Conservation (phyloP, 2,113 vertebrate species). For the Otus sunia region DNA sequence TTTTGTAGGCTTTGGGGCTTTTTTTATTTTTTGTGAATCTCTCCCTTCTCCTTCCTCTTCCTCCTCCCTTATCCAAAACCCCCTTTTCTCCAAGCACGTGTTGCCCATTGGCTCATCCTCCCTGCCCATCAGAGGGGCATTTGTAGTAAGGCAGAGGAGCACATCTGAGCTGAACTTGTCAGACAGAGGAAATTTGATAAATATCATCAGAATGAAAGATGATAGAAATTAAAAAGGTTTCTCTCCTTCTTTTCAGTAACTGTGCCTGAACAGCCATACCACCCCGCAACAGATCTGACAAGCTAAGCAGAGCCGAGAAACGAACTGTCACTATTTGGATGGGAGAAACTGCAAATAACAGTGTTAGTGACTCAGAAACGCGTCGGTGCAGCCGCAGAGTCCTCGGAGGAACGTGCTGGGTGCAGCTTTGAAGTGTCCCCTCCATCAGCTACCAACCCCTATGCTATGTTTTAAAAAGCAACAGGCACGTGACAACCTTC, state of each 20-base stretch:
- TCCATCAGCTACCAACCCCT: background rate
- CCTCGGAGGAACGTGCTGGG: background rate
- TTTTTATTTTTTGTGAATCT: background rate
- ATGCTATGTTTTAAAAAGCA: background rate
- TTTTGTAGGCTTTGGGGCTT: background rate
- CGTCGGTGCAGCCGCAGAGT: background rate
- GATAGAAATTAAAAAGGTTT: conserved; percentile 59
- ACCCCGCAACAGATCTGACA: conserved; percentile 28
- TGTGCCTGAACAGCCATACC: conserved; percentile 7
- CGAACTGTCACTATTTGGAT: background rate
- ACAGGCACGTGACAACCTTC: background rate
- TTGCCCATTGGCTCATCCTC: background rate
- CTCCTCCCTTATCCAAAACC: background rate
- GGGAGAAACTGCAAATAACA: background rate
- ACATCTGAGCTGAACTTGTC: conserved; percentile 17
- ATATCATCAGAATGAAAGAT: conserved; percentile 52
- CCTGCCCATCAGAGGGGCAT: conserved; percentile 11
- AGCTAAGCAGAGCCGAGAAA: conserved; percentile 42
- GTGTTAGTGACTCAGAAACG: background rate
- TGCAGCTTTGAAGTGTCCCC: background rate
- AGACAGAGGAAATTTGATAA: conserved; percentile 55
- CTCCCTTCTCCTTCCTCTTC: background rate
- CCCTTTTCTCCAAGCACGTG: background rate
- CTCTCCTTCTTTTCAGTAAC: conserved; percentile 16
- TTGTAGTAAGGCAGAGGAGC: background rate